Conservation (phyloP, 2,888 invertebrate genomes). For the Eupsilia transversa region DNA sequence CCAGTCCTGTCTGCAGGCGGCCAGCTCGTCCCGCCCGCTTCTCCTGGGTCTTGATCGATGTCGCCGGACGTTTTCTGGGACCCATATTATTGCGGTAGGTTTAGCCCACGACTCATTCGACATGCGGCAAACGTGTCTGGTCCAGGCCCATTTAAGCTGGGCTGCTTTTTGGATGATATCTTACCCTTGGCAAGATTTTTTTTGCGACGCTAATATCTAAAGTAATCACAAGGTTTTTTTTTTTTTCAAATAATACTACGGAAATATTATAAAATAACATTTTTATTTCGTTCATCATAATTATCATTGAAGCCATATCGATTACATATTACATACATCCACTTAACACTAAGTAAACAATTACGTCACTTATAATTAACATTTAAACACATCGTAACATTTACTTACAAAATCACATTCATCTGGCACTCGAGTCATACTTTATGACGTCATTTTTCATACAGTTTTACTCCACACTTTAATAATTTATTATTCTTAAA, state of each 20-base stretch:
- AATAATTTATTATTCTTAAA: conserved; percentile 43
- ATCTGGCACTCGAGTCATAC: conserved; percentile 86
- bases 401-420: conserved; percentile 86
- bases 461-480: conserved; percentile 54
- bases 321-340: conserved; percentile 83
- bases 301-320: conserved; percentile 85
- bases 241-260: conserved; percentile 65
- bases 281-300: conserved; percentile 84
- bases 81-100: no score
- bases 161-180: no score
- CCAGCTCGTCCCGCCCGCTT: no score
- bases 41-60: no score
- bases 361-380: conserved; percentile 75
- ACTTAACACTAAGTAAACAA: conserved; percentile 82
- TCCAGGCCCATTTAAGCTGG: no score
- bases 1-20: no score
- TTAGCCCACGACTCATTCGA: no score
- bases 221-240: neutral
- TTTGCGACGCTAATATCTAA: no score
- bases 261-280: conserved; percentile 87
- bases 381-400: conserved; percentile 78
- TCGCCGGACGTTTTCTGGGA: no score
- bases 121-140: no score
- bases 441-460: conserved; percentile 68
- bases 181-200: no score